phyloP scores from a whole-genome alignment of 2,888 invertebrate species.

The Gymnocheta viridis region DNA sequence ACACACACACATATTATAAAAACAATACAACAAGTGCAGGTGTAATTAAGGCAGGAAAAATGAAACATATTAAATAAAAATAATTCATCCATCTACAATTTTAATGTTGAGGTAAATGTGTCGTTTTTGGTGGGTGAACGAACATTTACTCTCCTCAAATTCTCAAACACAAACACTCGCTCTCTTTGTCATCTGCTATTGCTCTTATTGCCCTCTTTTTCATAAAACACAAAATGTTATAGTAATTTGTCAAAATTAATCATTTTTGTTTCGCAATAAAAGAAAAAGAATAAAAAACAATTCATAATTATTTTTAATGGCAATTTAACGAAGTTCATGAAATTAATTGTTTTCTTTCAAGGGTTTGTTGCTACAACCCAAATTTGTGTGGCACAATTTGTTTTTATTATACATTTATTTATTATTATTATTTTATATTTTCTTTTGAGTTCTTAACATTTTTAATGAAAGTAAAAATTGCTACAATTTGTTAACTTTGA shows the following conservation, averaged over 20 bases:
- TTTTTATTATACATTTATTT: not conserved
- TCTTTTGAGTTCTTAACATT: no score
- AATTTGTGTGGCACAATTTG: no score
- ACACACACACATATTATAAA: conserved; percentile 8
- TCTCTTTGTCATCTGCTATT: not conserved
- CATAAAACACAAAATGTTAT: no score
- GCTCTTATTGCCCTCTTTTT: not conserved
- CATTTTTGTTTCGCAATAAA: no score
- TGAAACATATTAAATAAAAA: conserved; percentile 48
- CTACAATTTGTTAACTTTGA: no score
- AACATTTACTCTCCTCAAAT: not conserved
- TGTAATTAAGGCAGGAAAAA: conserved; percentile 53
- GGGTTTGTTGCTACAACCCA: no score
- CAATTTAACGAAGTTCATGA: no score
- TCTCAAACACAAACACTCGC: not conserved
- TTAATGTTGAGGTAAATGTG: conserved; percentile 32
- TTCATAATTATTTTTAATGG: no score
- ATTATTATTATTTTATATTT: not conserved
- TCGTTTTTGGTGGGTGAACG: conserved; percentile 10
- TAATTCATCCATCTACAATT: conserved; percentile 47
- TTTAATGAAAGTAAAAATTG: no score
- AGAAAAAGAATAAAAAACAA: no score
- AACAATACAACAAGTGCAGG: conserved; percentile 59
- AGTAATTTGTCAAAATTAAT: no score
- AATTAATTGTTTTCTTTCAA: no score